A percentile compares a stretch with the other conserved stretches of the same genome.
phyloP scores from a whole-genome alignment of 2,797 vertebrate genomes.

The Enteromius mattozi region DNA sequence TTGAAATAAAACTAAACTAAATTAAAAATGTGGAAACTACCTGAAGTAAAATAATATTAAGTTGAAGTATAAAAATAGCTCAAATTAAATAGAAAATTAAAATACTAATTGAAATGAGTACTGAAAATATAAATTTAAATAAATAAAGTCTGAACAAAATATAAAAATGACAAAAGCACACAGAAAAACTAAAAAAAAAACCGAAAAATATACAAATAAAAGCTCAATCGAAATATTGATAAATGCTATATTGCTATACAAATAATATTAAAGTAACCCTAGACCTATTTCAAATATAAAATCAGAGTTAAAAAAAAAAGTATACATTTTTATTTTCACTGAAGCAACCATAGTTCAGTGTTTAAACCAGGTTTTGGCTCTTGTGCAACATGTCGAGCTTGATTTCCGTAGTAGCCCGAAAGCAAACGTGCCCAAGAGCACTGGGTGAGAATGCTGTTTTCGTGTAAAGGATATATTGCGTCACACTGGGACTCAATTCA shows the following conservation, averaged over 20 bases:
- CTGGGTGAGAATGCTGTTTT: neutral
- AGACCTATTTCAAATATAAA: neutral
- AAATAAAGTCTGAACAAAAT: neutral
- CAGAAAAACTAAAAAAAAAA: neutral
- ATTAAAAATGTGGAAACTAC: neutral
- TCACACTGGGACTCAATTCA: slow-evolving; percentile 4
- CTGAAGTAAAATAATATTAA: neutral
- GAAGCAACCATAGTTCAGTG: neutral
- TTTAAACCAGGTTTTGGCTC: neutral
- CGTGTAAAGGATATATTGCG: neutral
- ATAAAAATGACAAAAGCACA: neutral
- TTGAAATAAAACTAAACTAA: neutral
- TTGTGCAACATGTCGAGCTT: neutral
- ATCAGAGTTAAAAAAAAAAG: no score
- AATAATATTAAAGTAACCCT: neutral
- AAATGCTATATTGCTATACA: neutral
- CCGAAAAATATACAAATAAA: neutral
- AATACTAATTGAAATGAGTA: neutral
- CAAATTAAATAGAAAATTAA: neutral
- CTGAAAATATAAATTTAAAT: neutral
- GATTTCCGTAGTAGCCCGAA: neutral
- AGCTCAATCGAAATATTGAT: neutral
- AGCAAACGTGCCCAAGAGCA: neutral
- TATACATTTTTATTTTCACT: neutral
- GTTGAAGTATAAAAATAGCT: neutral